A percentile compares a stretch with the other conserved stretches of the same genome.
These are phyloP conservation scores for Neotragus moschatus DNA, from an alignment of 2,113 vertebrate genomes.

Conservation along the genomic window DNA sequence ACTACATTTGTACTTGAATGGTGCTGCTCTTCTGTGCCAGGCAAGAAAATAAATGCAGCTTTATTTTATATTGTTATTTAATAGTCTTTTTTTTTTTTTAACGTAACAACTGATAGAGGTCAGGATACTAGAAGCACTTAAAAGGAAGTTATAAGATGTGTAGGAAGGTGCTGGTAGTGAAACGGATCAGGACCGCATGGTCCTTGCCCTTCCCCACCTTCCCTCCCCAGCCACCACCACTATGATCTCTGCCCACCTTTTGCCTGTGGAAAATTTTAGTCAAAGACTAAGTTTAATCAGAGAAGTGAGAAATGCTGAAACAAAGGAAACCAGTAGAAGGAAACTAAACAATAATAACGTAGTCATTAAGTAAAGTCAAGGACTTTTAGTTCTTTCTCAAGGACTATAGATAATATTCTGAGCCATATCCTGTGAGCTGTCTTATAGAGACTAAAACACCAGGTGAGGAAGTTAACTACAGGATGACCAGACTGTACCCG, in stretches of 20 bases:
- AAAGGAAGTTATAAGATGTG: background rate
- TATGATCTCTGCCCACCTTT: background rate
- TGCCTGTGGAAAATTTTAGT: background rate
- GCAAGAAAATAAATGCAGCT: background rate
- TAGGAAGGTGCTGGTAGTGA: background rate
- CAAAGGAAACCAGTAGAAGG: background rate
- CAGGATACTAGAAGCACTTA: background rate
- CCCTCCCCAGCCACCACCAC: background rate
- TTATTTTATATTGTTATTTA: background rate
- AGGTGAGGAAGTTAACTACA: background rate
- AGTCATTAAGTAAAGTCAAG: background rate
- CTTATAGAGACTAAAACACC: background rate
- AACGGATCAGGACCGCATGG: background rate
- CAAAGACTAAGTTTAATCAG: background rate
- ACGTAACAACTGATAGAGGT: background rate
- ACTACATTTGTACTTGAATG: background rate
- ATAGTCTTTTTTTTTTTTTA: background rate
- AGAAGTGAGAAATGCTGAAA: background rate
- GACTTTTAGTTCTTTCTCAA: background rate
- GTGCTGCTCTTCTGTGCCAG: background rate
- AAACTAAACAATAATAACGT: background rate
- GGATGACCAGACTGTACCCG: background rate
- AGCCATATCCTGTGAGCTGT: background rate
- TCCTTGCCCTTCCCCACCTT: fast-evolving
- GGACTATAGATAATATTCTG: background rate